Evolutionary conservation across 2,888 invertebrate genomes (phyloP), one percentile per base, ranked within the genome.

Genomic region (Trissonchulus sp.): DNA sequence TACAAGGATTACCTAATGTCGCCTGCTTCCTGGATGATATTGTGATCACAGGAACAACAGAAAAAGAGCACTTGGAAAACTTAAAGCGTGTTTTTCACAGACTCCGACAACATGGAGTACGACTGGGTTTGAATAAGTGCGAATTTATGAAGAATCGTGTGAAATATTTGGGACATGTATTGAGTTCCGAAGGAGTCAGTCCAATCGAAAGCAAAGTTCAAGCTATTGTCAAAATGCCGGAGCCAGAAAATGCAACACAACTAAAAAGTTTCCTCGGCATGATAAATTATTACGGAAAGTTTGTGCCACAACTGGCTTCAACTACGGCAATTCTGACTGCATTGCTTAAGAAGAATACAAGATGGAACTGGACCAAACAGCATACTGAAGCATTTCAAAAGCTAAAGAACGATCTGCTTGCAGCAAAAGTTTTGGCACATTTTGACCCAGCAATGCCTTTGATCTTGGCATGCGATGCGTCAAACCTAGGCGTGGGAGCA

Each of bases 11-110:
- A 3, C 76, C 77, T 1, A 63, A 73, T 63, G 72, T 75, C 0
- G 72, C 35, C 30, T 72, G 38, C 28, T 75, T 73, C 36, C 38
- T 77, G 30, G 79, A 80, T 75, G 79, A 80, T 37, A 77, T 78
- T 65, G 8, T 73, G 15, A 72, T 73, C 18, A 30, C n/a, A n/a
- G n/a, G n/a, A n/a, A n/a, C n/a, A n/a, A n/a, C n/a, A n/a, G n/a
- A n/a, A n/a, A n/a, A n/a, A n/a, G n/a, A n/a, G n/a, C n/a, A n/a
- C n/a, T n/a, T n/a, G n/a, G n/a, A n/a, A n/a, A n/a, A n/a, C n/a
- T n/a, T n/a, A n/a, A n/a, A n/a, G n/a, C n/a, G n/a, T n/a, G n/a
- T n/a, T n/a, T n/a, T n/a, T n/a, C n/a, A n/a, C n/a, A n/a, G n/a
- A n/a, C n/a, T n/a, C n/a, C n/a, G n/a, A n/a, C n/a, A n/a, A n/a